Evolutionary conservation across 2,888 invertebrate species (phyloP).

Genomic region (Drosophila paramelanica): DNA sequence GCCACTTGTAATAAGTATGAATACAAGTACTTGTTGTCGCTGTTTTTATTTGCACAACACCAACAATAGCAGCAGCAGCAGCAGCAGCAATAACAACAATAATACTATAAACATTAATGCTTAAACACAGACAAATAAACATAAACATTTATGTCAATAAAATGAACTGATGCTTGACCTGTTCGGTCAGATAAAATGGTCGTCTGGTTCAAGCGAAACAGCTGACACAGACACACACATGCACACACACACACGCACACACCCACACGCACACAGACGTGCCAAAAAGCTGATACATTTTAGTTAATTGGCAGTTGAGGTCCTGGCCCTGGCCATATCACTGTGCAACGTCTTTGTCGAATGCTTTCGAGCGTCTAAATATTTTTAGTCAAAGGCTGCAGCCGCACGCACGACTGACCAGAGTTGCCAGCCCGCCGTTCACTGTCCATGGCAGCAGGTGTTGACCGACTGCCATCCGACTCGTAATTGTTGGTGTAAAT

Average conservation of each 20-base stretch:
- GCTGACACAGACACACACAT: conserved; percentile 12
- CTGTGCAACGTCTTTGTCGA: conserved; percentile 48
- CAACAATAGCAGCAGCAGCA: conserved; percentile 47
- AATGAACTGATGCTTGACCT: conserved; percentile 77
- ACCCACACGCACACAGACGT: conserved; percentile 15
- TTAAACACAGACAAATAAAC: conserved; percentile 74
- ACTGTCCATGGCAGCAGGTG: conserved; percentile 42
- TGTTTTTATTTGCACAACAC: conserved; percentile 56
- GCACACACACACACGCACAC: not conserved
- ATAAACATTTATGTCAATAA: conserved; percentile 77
- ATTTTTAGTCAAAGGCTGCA: conserved; percentile 60
- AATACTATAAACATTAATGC: conserved; percentile 69
- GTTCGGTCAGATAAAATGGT: conserved; percentile 65
- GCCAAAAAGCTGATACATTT: conserved; percentile 50
- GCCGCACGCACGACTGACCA: conserved; percentile 53
- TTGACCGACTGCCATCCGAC: conserved; percentile 52
- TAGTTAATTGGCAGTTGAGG: conserved; percentile 53
- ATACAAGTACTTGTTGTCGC: conserved; percentile 23
- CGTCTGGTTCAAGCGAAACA: conserved; percentile 44
- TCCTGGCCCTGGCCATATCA: conserved; percentile 18
- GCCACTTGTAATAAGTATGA: conserved; percentile 47
- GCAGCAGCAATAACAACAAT: conserved; percentile 35
- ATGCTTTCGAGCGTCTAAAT: conserved; percentile 60
- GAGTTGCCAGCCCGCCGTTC: not conserved
- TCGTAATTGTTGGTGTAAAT: conserved; percentile 48